Base-by-base conservation (phyloP, 2,113 vertebrate species). In the Mesoclemmys tuberculata region DNA sequence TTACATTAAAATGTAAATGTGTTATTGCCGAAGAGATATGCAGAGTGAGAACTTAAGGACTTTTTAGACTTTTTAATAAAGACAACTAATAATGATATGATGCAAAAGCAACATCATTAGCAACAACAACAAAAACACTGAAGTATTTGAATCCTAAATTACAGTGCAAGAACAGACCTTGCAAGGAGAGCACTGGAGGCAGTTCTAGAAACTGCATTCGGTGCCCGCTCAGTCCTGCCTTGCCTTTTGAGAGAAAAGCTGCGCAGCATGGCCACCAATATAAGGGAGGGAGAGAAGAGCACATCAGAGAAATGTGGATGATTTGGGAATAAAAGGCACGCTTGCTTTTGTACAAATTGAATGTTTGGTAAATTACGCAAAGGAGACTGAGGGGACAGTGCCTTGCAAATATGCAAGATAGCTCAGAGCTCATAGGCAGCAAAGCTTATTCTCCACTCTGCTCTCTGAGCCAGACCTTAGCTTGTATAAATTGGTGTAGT, bases 81-180 rank as follows among this genome's bases (percentile, higher is more conserved):
- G 19, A 11, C 78, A 89, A 74, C n/a, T 27, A 41, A 86, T 48
- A 12, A 7, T 4, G 35, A 51, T 12, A 13, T 10, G 11, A 2
- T 51, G 55, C 12, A 51, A 89, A 91, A 83, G 16, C 0, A 0
- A 86, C 41, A 75, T 46, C 44, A 75, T 38, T n/a, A 71, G 38
- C 64, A 71, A 38, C 64, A 89, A 80, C 6, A 49, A 5, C 5
- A 0, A 0, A 14, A 22, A 79, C 2, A 1, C 5, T 2, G 8
- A 83, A 75, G 31, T 27, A 27, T 31, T 88, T 79, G 5, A 82
- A 93, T 79, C 88, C 9, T 75, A 27, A 41, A 49, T 51, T 27
- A 24, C 4, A 6, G 6, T 56, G 71, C 6, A 75, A 41, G 71
- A 44, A 44, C 5, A 46, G 41, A 13, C 24, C 85, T 92, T 48